These are phyloP conservation scores for Heliconius melpomene DNA, from an alignment of 1,140 invertebrate species.

Conservation along the genomic window DNA sequence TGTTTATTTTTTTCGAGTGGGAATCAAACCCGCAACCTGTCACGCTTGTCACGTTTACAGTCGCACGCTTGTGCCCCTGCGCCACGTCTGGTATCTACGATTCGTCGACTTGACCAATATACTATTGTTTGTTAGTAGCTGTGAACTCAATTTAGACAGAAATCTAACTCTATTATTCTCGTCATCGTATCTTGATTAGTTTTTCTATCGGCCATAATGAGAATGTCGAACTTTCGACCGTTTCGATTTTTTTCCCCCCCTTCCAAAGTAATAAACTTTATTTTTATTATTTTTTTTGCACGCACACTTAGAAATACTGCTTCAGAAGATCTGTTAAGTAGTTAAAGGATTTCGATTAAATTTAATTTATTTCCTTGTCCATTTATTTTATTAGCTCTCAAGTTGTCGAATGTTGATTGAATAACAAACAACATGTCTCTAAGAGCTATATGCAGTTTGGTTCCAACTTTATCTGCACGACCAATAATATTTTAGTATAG, in stretches of 20 bases:
- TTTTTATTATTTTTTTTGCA: slow-evolving; percentile 41
- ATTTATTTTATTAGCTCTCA: slow-evolving; percentile 38
- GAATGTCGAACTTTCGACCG: slow-evolving; percentile 45
- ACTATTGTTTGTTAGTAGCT: slow-evolving; percentile 33
- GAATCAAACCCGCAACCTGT: too few species aligned
- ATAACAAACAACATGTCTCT: slow-evolving; percentile 30
- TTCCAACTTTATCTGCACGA: neutral
- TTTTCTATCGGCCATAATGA: slow-evolving; percentile 52
- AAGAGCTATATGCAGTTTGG: neutral
- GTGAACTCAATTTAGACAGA: slow-evolving; percentile 43
- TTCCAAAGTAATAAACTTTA: slow-evolving; percentile 26
- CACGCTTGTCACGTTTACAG: too few species aligned
- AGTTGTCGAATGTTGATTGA: slow-evolving; percentile 37
- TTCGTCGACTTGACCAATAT: slow-evolving; percentile 17
- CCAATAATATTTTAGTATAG: neutral
- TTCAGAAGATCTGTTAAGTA: slow-evolving; percentile 38
- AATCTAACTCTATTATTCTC: slow-evolving; percentile 48
- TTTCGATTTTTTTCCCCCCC: neutral
- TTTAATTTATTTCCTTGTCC: slow-evolving; percentile 44
- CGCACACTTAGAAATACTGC: slow-evolving; percentile 32
- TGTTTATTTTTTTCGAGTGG: too few species aligned
- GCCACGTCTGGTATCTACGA: too few species aligned
- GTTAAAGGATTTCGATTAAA: slow-evolving; percentile 45
- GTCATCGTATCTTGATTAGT: slow-evolving; percentile 50
- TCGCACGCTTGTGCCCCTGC: too few species aligned